Conservation (phyloP, 2,113 vertebrate species). For the Cheirogaleus medius region DNA sequence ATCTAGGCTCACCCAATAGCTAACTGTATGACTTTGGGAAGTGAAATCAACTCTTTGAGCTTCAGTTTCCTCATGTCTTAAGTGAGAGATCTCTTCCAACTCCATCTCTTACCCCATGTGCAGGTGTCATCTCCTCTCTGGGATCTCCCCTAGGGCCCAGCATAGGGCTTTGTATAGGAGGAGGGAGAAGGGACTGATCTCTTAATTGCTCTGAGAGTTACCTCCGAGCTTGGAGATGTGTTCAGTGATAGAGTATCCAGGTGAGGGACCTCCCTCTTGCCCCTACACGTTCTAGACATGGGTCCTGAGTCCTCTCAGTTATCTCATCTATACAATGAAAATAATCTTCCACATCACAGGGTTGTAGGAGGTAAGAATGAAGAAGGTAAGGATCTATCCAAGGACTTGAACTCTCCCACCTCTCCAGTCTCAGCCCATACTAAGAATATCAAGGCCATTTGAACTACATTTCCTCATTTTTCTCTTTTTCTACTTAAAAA, state of each 20-base stretch:
- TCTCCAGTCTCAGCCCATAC: background rate
- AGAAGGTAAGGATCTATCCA: background rate
- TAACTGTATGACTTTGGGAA: background rate
- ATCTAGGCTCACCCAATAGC: background rate
- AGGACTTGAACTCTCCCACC: background rate
- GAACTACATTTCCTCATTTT: constrained; percentile 34
- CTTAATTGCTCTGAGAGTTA: background rate
- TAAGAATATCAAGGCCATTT: background rate
- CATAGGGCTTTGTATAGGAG: background rate
- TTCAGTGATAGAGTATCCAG: background rate
- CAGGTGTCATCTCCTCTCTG: background rate
- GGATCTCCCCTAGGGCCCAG: background rate
- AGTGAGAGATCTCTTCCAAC: background rate
- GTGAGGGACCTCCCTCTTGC: background rate
- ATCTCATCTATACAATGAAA: background rate
- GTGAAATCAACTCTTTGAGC: background rate
- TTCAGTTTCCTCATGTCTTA: constrained; percentile 36
- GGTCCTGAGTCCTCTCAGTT: background rate
- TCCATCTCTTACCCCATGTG: background rate
- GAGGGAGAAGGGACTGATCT: background rate
- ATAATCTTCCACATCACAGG: background rate
- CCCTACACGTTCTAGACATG: background rate
- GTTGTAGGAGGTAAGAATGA: background rate
- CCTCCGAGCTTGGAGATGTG: background rate
- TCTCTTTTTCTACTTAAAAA: constrained; percentile 33